Percentiles rank a stretch among this genome's conserved stretches.
Conservation (phyloP, 2,113 vertebrate genomes). For the Aplodontia rufa region DNA sequence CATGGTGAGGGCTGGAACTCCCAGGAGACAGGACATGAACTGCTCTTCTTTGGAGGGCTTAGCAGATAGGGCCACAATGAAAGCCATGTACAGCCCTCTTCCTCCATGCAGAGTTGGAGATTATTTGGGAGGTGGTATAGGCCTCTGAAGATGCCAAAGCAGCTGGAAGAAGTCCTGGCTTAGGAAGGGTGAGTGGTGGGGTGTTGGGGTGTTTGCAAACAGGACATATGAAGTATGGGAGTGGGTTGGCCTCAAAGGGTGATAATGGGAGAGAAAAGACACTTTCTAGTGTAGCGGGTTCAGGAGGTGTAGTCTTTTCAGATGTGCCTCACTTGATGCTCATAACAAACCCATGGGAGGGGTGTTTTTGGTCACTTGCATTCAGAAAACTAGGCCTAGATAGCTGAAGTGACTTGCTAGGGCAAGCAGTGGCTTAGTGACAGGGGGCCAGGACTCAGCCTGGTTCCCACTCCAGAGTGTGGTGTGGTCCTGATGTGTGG, state of each 20-base stretch:
- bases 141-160: not conserved
- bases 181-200: not conserved
- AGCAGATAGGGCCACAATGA: too few species aligned
- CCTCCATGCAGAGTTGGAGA: not conserved
- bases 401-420: not conserved
- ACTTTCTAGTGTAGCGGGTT: not conserved
- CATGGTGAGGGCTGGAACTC: not conserved
- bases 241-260: not conserved
- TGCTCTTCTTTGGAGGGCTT: not conserved
- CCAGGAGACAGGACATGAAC: not conserved
- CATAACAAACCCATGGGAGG: not conserved
- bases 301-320: not conserved
- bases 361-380: not conserved
- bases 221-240: not conserved
- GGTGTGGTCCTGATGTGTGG: not conserved
- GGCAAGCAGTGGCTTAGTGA: not conserved
- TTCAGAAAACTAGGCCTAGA: not conserved
- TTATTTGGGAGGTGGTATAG: accelerated
- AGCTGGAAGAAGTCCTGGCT: not conserved
- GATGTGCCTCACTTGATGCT: not conserved
- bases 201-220: not conserved
- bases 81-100: not conserved
- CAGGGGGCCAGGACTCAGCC: not conserved
- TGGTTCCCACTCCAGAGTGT: not conserved
- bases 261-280: not conserved